Conservation (phyloP, 2,113 vertebrate genomes). For the Clarias magur region DNA sequence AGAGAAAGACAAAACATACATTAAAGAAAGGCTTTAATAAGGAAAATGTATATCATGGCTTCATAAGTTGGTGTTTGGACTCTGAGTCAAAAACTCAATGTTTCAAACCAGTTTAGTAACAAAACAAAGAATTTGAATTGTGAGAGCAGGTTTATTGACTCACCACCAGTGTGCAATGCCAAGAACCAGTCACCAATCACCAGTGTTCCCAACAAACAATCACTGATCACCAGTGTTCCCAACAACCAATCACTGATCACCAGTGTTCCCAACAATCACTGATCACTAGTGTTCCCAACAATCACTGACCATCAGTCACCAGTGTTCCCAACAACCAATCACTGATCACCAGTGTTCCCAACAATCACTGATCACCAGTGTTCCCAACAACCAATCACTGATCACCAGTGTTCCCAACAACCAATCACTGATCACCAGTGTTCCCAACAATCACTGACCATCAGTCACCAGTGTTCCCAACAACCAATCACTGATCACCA, state of each 20-base stretch:
- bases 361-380: background rate
- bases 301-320: no score
- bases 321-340: background rate
- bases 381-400: background rate
- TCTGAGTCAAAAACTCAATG: background rate
- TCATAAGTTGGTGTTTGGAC: background rate
- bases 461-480: background rate
- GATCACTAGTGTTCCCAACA: no score
- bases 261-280: background rate
- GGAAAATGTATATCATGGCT: background rate
- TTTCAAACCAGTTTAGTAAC: background rate
- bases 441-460: background rate
- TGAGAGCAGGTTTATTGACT: background rate
- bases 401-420: background rate
- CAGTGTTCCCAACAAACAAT: background rate
- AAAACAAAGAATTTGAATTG: background rate
- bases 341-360: background rate
- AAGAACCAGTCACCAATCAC: background rate
- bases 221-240: background rate
- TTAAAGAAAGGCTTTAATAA: no score
- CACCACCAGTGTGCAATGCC: background rate
- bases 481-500: background rate
- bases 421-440: no score
- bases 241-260: no score
- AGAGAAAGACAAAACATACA: no score